These are phyloP conservation scores for Centruroides sculpturatus DNA, from an alignment of 1,140 invertebrate genomes.

Conservation along the genomic window DNA sequence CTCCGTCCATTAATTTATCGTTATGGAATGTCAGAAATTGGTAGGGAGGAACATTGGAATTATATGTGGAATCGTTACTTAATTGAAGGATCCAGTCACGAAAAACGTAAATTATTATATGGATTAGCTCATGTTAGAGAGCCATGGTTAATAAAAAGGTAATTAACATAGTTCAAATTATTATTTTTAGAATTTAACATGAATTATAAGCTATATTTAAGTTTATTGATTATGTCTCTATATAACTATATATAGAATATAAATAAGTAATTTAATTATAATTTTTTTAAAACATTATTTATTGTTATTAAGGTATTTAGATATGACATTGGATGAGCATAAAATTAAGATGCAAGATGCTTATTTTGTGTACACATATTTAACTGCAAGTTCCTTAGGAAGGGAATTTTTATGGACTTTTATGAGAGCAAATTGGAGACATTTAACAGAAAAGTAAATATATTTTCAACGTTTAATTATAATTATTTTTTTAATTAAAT, in stretches of 20 bases:
- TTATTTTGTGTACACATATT: conserved; percentile 47
- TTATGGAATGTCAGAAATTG: conserved; percentile 38
- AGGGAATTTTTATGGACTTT: conserved; percentile 63
- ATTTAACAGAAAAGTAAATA: conserved; percentile 30
- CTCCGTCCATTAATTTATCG: conserved; percentile 41
- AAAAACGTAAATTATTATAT: conserved; percentile 52
- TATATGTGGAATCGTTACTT: conserved; percentile 54
- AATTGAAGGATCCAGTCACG: conserved; percentile 56
- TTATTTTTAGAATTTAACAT: too few relatives aligned
- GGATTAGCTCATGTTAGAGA: conserved; percentile 44
- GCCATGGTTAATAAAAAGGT: conserved; percentile 49
- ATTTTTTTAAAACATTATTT: too few relatives aligned
- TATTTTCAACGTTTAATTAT: background rate
- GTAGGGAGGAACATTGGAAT: conserved; percentile 48
- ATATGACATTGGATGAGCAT: conserved; percentile 51
- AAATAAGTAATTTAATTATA: too few relatives aligned
- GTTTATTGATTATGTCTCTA: too few relatives aligned
- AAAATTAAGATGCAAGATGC: conserved; percentile 70
- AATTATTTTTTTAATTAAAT: conserved; percentile 1
- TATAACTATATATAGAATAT: too few relatives aligned
- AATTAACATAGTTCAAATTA: conserved; percentile 13
- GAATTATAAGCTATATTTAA: too few relatives aligned
- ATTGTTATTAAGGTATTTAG: conserved; percentile 41
- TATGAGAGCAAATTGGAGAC: conserved; percentile 34
- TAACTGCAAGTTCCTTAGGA: conserved; percentile 56